A percentile compares a stretch with the other conserved stretches of the same genome.
Evolutionary conservation across 2,797 vertebrate genomes (phyloP).

Genomic region (Tachyglossus aculeatus): DNA sequence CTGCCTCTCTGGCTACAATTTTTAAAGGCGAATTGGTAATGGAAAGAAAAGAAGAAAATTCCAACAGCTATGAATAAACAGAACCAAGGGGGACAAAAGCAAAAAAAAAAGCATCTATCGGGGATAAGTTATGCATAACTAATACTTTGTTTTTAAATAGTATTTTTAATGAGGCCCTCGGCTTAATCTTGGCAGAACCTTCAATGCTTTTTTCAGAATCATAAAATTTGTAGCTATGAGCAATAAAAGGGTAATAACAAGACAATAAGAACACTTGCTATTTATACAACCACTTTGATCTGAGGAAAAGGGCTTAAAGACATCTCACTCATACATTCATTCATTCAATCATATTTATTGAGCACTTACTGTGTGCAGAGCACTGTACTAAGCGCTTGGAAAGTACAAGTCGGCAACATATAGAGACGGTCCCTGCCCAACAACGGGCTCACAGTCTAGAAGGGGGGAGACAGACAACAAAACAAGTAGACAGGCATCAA

Average conservation of each 20-base stretch:
- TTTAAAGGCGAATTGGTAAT: too few species aligned
- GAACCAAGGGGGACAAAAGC: neutral
- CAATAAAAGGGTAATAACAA: neutral
- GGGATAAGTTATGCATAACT: neutral
- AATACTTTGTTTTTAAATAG: neutral
- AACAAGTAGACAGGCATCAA: too few species aligned
- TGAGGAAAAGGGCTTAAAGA: neutral
- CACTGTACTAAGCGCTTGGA: too few species aligned
- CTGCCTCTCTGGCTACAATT: too few species aligned
- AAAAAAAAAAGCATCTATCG: neutral
- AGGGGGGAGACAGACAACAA: too few species aligned
- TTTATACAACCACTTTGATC: neutral
- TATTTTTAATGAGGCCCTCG: neutral
- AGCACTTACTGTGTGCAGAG: too few species aligned
- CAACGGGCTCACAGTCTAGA: too few species aligned
- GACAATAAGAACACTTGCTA: neutral
- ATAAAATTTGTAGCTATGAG: neutral
- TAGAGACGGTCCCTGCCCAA: too few species aligned
- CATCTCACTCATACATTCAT: too few species aligned
- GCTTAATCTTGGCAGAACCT: neutral
- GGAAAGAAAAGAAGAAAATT: neutral
- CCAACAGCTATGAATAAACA: neutral
- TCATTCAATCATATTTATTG: too few species aligned
- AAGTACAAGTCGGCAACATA: too few species aligned
- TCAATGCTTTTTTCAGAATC: neutral